Evolutionary conservation across 1,140 invertebrate species (phyloP).

Genomic region (Leguminivora glycinivorella): DNA sequence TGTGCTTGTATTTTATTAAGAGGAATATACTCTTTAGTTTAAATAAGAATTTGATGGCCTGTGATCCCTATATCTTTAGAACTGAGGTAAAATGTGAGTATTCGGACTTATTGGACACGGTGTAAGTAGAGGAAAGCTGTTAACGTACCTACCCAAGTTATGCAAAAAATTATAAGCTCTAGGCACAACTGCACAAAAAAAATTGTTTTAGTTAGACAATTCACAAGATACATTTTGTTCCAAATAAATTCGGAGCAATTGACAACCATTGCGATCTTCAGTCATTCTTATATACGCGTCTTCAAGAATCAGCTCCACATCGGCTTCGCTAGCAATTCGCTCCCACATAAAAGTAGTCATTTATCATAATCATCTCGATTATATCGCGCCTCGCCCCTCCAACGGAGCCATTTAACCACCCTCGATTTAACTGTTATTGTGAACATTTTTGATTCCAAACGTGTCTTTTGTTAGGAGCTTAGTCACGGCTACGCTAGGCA

Average conservation of each 20-base stretch:
- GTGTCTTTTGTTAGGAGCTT: conserved; percentile 55
- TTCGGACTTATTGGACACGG: no score
- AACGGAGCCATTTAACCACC: conserved; percentile 59
- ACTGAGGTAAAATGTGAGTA: no score
- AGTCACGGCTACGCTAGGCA: conserved; percentile 42
- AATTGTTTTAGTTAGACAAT: no score
- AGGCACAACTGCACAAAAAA: no score
- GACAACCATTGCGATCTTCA: not conserved
- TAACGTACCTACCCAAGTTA: no score
- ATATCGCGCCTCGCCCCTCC: conserved; percentile 65
- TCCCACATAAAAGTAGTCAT: conserved; percentile 45
- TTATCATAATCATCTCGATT: conserved; percentile 74
- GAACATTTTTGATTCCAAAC: conserved; percentile 61
- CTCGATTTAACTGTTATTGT: conserved; percentile 73
- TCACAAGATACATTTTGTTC: no score
- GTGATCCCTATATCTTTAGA: no score
- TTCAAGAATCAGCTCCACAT: not conserved
- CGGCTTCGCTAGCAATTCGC: conserved; percentile 11
- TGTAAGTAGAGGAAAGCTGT: no score
- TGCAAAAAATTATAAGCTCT: no score
- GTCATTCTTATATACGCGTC: not conserved
- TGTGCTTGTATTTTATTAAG: no score
- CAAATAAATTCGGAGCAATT: not conserved
- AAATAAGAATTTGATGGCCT: no score
- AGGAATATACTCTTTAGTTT: no score